Base-by-base conservation (phyloP, 2,888 invertebrate species). In the Argynnis bischoffii region DNA sequence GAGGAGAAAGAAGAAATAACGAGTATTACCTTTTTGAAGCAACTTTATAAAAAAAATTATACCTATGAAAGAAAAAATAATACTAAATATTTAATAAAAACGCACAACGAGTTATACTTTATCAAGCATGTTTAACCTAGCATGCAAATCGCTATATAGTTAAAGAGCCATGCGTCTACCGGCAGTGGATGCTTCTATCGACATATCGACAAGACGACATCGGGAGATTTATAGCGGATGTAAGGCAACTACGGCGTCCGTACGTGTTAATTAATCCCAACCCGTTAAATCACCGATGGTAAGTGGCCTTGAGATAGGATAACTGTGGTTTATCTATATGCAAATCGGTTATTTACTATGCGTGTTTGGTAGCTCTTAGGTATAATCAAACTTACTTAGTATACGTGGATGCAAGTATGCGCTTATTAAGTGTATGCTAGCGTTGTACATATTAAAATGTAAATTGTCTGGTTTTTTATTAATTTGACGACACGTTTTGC, bases 191-290 rank as follows among this genome's bases (percentile, higher is more conserved):
- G 71, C 71, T 75, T 73, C 77, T 79, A 83, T 83, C 84, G 81
- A 82, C 81, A 77, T 79, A 83, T 82, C 83, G 87, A 84, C 81
- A 81, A 80, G 79, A 82, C 84, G 84, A 85, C 86, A 77, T 76
- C 74, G 68, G 74, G 74, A 85, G 88, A 89, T 89, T 88, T 88
- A 89, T 87, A 84, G 82, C 80, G 78, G 84, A 78, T 80, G 78
- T 78, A 72, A 78, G 82, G 81, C 80, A 84, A 78, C 78, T 77
- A 73, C 78, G 75, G 76, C 78, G 74, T 73, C 73, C 79, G 82
- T 84, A 86, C 86, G 88, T 88, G 88, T 88, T 89, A 89, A 89
- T 89, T 89, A 89, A 86, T 86, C 75, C 76, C 77, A 78, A 80
- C 77, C 80, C 79, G 85, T 82, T 77, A 78, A 75, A 75, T 74